Percentiles rank a stretch among this genome's conserved stretches.
Evolutionary conservation across 2,113 vertebrate genomes (phyloP).

Genomic region (Thalassoma bifasciatum): DNA sequence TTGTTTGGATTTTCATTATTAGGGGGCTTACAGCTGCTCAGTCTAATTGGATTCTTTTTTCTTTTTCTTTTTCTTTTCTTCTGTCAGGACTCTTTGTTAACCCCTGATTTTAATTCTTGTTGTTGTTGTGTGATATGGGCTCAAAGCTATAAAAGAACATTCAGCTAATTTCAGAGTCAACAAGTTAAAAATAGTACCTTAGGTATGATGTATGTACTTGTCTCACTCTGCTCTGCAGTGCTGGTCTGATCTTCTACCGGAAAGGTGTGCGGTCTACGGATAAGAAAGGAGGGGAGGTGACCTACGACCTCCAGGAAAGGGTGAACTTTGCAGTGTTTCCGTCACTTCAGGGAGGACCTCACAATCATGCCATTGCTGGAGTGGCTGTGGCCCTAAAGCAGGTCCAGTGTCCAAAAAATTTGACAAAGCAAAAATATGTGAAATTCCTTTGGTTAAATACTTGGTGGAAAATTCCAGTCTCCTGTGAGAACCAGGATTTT

Average conservation of each 20-base stretch:
- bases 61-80: no score
- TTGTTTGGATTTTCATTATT: no score
- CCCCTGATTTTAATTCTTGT: no score
- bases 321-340: slow-evolving; percentile 95
- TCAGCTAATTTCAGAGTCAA: neutral
- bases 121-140: no score
- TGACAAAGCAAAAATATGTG: neutral
- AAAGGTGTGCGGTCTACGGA: slow-evolving; percentile 88
- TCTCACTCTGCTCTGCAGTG: slow-evolving; percentile 74
- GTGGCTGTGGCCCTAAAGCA: slow-evolving; percentile 92
- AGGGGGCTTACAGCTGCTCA: no score
- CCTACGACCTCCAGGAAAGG: slow-evolving; percentile 89
- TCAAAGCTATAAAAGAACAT: neutral
- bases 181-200: no score
- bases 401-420: slow-evolving; percentile 74
- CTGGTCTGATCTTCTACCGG: slow-evolving; percentile 92
- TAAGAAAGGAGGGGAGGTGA: slow-evolving; percentile 86
- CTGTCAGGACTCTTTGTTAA: no score
- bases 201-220: no score
- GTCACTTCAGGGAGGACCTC: slow-evolving; percentile 92
- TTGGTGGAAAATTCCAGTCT: neutral
- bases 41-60: no score
- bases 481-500: neutral
- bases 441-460: neutral
- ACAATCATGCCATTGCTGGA: slow-evolving; percentile 93